These are phyloP conservation scores for Meleagris gallopavo DNA, from an alignment of 2,113 vertebrate species.

Conservation along the genomic window DNA sequence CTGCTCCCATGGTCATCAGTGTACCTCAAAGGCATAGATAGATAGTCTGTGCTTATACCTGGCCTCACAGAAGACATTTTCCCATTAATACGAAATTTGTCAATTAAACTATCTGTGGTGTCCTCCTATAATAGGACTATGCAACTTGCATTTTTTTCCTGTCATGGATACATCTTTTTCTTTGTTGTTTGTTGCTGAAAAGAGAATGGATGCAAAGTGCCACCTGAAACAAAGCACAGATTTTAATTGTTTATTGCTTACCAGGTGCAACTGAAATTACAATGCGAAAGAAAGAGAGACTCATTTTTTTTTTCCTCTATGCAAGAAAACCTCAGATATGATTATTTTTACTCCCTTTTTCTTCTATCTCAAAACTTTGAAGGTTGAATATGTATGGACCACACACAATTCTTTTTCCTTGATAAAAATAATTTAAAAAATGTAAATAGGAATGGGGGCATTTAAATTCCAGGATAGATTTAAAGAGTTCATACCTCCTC, in stretches of 20 bases:
- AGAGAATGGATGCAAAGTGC: neutral
- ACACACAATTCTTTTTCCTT: neutral
- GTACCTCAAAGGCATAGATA: neutral
- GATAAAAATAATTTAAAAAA: neutral
- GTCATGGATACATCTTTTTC: neutral
- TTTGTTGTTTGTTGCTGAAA: neutral
- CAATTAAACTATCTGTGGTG: neutral
- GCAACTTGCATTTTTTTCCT: neutral
- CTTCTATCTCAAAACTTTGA: neutral
- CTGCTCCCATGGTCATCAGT: neutral
- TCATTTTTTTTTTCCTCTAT: neutral
- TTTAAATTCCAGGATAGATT: neutral
- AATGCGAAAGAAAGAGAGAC: neutral
- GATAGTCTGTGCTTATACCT: neutral
- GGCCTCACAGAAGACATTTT: neutral
- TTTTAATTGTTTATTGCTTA: neutral
- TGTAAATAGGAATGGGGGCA: neutral
- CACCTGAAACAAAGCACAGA: neutral
- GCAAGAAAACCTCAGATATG: neutral
- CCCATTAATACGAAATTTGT: neutral
- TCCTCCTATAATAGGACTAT: neutral
- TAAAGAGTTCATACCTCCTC: constrained; percentile 6
- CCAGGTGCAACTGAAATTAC: neutral
- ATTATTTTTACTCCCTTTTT: neutral
- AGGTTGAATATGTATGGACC: neutral